Conservation (phyloP, 1,140 invertebrate genomes). For the Pogonomyrmex californicus region DNA sequence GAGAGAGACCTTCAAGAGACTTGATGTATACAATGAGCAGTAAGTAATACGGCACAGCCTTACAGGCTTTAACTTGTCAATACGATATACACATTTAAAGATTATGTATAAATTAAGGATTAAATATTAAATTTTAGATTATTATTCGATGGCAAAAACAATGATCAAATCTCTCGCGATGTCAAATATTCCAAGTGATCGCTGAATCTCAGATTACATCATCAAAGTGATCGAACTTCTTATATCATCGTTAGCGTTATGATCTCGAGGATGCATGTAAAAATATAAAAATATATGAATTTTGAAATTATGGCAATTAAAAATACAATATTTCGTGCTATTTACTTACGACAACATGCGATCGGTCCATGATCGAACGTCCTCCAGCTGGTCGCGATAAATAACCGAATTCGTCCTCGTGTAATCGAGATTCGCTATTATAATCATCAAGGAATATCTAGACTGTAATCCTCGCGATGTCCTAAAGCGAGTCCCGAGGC, state of each 20-base stretch:
- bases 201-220: background rate
- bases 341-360: background rate
- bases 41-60: no score
- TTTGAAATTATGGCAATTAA: background rate
- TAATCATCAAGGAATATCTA: background rate
- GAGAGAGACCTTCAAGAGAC: background rate
- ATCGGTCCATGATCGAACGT: background rate
- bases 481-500: background rate
- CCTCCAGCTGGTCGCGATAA: constrained; percentile 1
- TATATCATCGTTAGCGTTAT: background rate
- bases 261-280: background rate
- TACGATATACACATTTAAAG: background rate
- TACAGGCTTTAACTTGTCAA: background rate
- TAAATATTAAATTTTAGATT: background rate
- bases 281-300: background rate
- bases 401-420: background rate
- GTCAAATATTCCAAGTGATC: background rate
- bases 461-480: background rate
- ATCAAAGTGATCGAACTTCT: background rate
- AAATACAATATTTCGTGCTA: background rate
- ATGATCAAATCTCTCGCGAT: background rate
- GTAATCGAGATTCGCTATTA: background rate
- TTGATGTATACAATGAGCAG: constrained; percentile 3
- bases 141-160: background rate
- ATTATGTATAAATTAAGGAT: background rate